Percentiles rank a stretch among this genome's conserved stretches.
These are phyloP conservation scores for Brienomyrus brachyistius DNA, from an alignment of 2,113 vertebrate species.

Conservation along the genomic window DNA sequence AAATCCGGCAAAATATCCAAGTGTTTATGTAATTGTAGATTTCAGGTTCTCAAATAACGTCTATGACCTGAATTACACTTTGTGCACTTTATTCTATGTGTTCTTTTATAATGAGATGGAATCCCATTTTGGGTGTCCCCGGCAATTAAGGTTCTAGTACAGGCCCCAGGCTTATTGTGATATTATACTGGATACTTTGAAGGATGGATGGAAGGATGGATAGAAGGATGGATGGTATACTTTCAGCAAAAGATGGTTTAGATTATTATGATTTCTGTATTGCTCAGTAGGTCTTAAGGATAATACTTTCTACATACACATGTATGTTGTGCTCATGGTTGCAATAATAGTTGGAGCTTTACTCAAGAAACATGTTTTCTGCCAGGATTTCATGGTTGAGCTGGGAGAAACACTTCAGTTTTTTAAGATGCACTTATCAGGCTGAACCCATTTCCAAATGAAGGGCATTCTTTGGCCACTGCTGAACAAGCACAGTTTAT, in stretches of 20 bases:
- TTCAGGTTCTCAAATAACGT: background rate
- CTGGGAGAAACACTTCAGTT: slow-evolving; percentile 47
- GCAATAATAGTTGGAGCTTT: background rate
- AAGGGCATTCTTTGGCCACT: slow-evolving; percentile 14
- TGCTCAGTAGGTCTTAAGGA: background rate
- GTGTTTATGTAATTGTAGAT: background rate
- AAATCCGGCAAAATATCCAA: background rate
- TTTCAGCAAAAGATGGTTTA: background rate
- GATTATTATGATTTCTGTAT: background rate
- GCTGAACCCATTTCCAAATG: slow-evolving; percentile 8
- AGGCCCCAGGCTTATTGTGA: background rate
- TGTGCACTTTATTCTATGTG: background rate
- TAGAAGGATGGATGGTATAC: background rate
- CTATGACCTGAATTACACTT: background rate
- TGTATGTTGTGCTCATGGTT: background rate
- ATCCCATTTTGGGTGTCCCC: background rate
- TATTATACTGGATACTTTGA: background rate
- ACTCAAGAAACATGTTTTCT: background rate
- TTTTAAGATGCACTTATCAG: slow-evolving; percentile 4
- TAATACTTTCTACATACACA: background rate
- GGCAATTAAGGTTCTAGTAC: background rate
- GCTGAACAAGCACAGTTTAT: slow-evolving; percentile 32
- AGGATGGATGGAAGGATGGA: background rate
- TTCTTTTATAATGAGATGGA: background rate
- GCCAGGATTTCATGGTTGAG: slow-evolving; percentile 22